Base-by-base conservation (phyloP, 2,797 vertebrate genomes). In the Catostomus latipinnis region DNA sequence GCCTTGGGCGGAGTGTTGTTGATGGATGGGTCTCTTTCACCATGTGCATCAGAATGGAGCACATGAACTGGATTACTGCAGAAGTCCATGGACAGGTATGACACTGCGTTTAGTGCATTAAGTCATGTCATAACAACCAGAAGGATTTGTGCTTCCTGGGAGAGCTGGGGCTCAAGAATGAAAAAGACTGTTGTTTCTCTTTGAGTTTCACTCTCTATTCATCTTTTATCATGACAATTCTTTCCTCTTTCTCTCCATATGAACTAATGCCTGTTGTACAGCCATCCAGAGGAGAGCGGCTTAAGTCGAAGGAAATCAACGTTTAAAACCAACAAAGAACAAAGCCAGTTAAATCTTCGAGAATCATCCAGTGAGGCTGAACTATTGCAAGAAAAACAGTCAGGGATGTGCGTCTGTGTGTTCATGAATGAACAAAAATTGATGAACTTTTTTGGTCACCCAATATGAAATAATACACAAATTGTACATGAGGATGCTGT, bases 381-480 rank as follows among this genome's bases (percentile, higher is more conserved):
- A 66, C 50, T 58, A 8, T 67, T 73, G 70, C 75, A 80, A 76
- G 72, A 72, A 66, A 79, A 79, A 54, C 76, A 34, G 5, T 57
- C 14, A 6, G 14, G 53, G 8, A 65, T 79, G 75, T 53, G 75
- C 54, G 45, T 22, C 48, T 67, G 65, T 61, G 68, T 10, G 61
- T 60, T 58, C n/a, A 69, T 74, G 65, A 49, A 56, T 65, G 65
- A 79, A 69, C 56, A 48, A 66, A 65, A 52, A 48, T 52, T 1
- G 60, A 18, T 68, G 34, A 9, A 6, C 46, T 46, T 62, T 22
- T 68, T 69, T 76, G 74, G 53, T 43, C 67, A 54, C 18, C 65
- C 75, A 80, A 80, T 65, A 80, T 65, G 78, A 83, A 84, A 82
- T 86, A 84, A 86, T 82, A 83, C 46, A 79, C 78, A 82, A 63